Conservation (phyloP, 2,797 vertebrate species). For the Alca torda region DNA sequence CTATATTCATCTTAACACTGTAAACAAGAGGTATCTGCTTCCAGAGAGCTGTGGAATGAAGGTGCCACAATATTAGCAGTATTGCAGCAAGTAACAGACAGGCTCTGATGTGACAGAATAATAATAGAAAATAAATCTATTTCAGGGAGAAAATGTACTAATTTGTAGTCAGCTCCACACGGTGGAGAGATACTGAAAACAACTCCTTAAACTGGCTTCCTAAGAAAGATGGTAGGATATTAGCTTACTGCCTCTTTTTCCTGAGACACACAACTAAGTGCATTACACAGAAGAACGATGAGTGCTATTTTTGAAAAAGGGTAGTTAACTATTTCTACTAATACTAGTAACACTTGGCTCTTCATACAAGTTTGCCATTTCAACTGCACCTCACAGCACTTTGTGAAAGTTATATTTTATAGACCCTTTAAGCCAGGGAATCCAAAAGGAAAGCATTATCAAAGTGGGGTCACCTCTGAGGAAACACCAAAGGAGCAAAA, state of each 20-base stretch:
- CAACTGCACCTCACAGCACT: background rate
- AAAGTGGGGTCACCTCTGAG: background rate
- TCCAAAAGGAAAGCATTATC: background rate
- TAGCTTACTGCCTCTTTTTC: background rate
- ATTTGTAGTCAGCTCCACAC: background rate
- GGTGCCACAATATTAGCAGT: constrained; percentile 9
- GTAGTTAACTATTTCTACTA: background rate
- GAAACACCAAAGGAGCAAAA: background rate
- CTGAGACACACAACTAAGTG: background rate
- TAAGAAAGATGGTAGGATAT: constrained; percentile 7
- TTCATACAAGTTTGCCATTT: background rate
- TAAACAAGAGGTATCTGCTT: constrained; percentile 15
- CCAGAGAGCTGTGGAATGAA: background rate
- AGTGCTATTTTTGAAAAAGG: background rate
- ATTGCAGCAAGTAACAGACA: background rate
- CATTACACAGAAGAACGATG: background rate
- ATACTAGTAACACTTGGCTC: background rate
- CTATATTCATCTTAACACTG: background rate
- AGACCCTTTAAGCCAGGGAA: background rate
- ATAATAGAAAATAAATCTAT: constrained; percentile 30
- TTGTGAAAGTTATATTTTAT: background rate
- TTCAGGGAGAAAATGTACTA: constrained; percentile 39
- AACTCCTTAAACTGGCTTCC: constrained; percentile 21
- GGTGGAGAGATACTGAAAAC: background rate
- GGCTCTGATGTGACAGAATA: constrained; percentile 10